Evolutionary conservation across 2,888 invertebrate species (phyloP), one percentile per base, ranked within the genome.

Genomic region (Acrobasis repandana): DNA sequence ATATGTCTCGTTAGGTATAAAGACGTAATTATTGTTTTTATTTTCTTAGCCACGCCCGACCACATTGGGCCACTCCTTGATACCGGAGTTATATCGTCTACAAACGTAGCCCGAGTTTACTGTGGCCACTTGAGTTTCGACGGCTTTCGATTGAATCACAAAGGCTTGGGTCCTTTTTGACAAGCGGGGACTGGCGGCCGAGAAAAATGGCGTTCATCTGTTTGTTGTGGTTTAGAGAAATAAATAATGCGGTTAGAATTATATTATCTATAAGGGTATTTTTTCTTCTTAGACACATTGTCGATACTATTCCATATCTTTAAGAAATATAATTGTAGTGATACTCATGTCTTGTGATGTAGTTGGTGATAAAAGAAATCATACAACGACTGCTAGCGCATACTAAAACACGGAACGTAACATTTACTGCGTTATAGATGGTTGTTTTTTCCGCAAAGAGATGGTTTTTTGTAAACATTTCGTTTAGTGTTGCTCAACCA

Each of bases 131-230:
- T 52, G 52, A 36, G 34, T 34, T 36, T 16, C 34, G 49, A 20
- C 15, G 16, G 15, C 36, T 18, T 36, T 36, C 16, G 36, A 36
- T 52, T 52, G 36, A 52, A 52, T 52, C 36, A 52, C 52, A 52
- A 52, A 52, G 52, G 34, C 14, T 49, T n/a, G n/a, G 52, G 50
- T 4, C 36, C 36, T 15, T 9, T 36, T 36, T 50, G n/a, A n/a
- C n/a, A 50, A 33, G 9, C 33, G 28, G 6, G 1, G 20, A 2
- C 20, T 20, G 20, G 20, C 38, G 38, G 38, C 38, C 36, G 52
- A 34, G 52, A 52, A 52, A 16, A 36, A 52, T 36, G 34, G 16
- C 28, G 10, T 6, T n/a, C 34, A 34, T 34, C 34, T 36, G 11
- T 36, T 52, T 34, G 52, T 36, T 52, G 36, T 52, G 36, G 51